Evolutionary conservation across 2,888 invertebrate genomes (phyloP).

Genomic region (Tillus elongatus): DNA sequence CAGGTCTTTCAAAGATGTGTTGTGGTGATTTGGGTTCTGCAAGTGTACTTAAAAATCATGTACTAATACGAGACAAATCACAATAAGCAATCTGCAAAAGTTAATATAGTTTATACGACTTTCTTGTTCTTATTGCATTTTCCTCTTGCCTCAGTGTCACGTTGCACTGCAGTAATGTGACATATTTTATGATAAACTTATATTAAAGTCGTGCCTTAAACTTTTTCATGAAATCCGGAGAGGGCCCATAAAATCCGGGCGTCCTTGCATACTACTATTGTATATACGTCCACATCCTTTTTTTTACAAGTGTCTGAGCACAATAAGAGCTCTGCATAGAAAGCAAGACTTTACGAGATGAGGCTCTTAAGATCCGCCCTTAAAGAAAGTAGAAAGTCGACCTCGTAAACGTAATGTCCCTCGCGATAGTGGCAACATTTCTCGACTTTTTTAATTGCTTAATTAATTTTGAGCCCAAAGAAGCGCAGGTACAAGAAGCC

Average conservation of each 20-base stretch:
- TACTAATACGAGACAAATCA: too few relatives aligned
- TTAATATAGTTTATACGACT: too few relatives aligned
- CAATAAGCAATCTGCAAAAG: too few relatives aligned
- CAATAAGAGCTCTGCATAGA: not conserved
- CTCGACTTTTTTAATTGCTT: constrained; percentile 1
- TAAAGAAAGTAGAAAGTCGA: too few relatives aligned
- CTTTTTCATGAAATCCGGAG: not conserved
- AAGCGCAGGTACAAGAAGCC: not conserved
- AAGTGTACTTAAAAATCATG: too few relatives aligned
- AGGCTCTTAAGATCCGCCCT: constrained; percentile 1
- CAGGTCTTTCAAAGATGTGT: too few relatives aligned
- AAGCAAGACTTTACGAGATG: constrained; percentile 1
- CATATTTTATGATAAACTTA: too few relatives aligned
- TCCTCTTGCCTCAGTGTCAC: too few relatives aligned
- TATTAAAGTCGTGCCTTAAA: not conserved
- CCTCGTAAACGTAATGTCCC: constrained; percentile 3
- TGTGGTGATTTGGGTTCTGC: too few relatives aligned
- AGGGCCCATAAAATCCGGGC: not conserved
- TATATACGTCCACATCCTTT: constrained; percentile 2
- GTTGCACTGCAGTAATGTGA: too few relatives aligned
- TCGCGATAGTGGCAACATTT: not conserved
- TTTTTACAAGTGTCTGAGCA: too few relatives aligned
- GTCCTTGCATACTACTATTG: constrained; percentile 1
- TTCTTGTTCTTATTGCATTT: too few relatives aligned
- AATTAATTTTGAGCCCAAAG: not conserved